phyloP scores from a whole-genome alignment of 53 echinoderm and acorn worm species.

The Holothuria scabra region DNA sequence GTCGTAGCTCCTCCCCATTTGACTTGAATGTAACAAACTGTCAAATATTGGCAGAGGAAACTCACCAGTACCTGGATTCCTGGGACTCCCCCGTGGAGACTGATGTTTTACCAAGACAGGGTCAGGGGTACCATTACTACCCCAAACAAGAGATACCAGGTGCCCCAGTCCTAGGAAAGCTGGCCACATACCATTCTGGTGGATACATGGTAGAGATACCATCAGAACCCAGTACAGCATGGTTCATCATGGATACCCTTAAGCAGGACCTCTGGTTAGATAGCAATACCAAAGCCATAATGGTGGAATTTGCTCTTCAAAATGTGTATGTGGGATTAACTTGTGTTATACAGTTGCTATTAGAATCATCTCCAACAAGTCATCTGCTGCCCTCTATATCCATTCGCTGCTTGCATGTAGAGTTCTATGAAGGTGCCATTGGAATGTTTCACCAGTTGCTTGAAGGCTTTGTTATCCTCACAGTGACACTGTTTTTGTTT shows the following conservation, averaged over 20 bases:
- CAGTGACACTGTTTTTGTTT: neutral
- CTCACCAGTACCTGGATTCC: constrained; percentile 1
- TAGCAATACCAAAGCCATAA: constrained; percentile 18
- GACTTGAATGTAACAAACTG: neutral
- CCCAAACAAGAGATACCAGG: neutral
- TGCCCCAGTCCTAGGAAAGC: neutral
- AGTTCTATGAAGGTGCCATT: neutral
- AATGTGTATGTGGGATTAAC: constrained; percentile 10
- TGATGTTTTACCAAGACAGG: constrained; percentile 18
- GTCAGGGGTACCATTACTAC: constrained; percentile 15
- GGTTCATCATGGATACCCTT: constrained; percentile 5
- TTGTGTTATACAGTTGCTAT: neutral
- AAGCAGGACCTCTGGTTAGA: constrained; percentile 35
- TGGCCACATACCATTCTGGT: constrained; percentile 21
- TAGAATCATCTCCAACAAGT: constrained; percentile 24
- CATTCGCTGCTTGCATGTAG: neutral
- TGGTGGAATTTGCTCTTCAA: constrained; percentile 31
- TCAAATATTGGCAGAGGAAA: neutral
- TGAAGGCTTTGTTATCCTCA: neutral
- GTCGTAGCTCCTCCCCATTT: constrained; percentile 11
- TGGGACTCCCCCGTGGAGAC: neutral
- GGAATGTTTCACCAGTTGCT: neutral
- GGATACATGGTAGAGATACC: constrained; percentile 44
- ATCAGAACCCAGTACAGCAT: neutral
- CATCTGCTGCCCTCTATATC: neutral